These are phyloP conservation scores for Sula dactylatra DNA, from an alignment of 2,113 vertebrate genomes.

Conservation along the genomic window DNA sequence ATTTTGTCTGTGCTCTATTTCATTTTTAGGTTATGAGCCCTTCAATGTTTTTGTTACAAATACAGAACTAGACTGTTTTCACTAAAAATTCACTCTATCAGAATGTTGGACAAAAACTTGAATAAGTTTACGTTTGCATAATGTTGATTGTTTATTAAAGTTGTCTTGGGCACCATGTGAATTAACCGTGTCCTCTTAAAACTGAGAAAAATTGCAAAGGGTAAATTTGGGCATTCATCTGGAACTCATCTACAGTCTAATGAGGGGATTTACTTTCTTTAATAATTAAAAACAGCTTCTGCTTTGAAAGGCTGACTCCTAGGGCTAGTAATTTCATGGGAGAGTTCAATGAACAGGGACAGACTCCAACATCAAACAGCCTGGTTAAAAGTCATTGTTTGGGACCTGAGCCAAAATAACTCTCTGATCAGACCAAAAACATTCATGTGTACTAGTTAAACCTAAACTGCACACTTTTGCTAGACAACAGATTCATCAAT, in stretches of 20 bases:
- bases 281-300: not conserved
- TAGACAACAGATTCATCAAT: not conserved
- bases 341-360: not conserved
- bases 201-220: not conserved
- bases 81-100: not conserved
- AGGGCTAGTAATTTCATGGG: not conserved
- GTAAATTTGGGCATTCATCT: not conserved
- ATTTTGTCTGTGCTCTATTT: not conserved
- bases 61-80: not conserved
- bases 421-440: not conserved
- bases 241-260: not conserved
- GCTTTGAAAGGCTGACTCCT: not conserved
- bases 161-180: not conserved
- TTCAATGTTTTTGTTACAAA: not conserved
- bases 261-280: not conserved
- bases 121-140: not conserved
- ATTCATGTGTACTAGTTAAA: not conserved
- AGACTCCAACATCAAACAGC: not conserved
- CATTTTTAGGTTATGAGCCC: not conserved
- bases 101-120: not conserved
- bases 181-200: not conserved
- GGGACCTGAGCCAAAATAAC: not conserved
- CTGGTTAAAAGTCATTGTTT: not conserved
- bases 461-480: not conserved
- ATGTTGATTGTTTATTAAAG: not conserved